Conservation (phyloP, 2,113 vertebrate species). For the Stomatorhinus ivindoensis region DNA sequence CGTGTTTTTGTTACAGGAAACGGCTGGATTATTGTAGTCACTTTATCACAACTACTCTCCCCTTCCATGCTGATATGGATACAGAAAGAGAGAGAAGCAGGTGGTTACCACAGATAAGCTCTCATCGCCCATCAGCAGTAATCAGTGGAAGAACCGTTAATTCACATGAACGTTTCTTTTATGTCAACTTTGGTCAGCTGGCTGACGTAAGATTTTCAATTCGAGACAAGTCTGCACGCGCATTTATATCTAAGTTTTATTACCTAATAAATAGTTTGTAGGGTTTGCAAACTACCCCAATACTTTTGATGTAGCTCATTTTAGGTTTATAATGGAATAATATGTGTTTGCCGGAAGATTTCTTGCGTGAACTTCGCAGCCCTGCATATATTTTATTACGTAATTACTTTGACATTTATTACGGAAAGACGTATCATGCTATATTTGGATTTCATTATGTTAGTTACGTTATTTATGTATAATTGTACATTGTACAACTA, state of each 20-base stretch:
- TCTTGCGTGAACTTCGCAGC: neutral
- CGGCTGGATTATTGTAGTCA: neutral
- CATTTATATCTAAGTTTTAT: neutral
- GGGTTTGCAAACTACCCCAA: neutral
- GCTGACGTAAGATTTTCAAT: neutral
- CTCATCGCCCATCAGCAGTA: slow-evolving; percentile 22
- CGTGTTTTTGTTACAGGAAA: neutral
- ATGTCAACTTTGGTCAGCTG: neutral
- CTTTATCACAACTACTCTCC: slow-evolving; percentile 19
- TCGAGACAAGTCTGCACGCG: neutral
- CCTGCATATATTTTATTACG: neutral
- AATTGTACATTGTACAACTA: no score
- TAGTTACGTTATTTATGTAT: neutral
- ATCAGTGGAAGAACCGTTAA: slow-evolving; percentile 48
- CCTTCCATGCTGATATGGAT: slow-evolving; percentile 19
- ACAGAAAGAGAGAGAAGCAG: neutral
- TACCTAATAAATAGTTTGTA: neutral
- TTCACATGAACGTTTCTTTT: neutral
- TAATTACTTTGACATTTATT: neutral
- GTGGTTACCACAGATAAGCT: slow-evolving; percentile 36
- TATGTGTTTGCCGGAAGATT: neutral
- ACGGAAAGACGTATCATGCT: neutral
- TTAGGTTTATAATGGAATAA: neutral
- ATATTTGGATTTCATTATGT: neutral
- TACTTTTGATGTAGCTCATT: neutral